Base-by-base conservation (phyloP, 2,797 vertebrate species). In the Oophaga sylvatica region DNA sequence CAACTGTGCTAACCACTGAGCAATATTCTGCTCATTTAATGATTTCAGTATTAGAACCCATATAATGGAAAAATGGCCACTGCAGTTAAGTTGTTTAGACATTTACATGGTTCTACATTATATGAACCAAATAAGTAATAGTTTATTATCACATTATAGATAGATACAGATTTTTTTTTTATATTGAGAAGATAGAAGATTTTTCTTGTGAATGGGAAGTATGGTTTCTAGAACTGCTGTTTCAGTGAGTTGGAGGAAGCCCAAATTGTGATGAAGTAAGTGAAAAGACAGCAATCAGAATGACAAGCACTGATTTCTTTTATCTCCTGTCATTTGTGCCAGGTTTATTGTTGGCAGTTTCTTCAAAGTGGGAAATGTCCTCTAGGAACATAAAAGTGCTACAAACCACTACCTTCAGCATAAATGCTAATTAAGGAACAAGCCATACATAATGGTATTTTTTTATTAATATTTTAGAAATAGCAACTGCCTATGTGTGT, bases 201-300 rank as follows among this genome's bases (percentile, higher is more conserved):
- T 48, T 73, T 45, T 45, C 35, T 45, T 11, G 19, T 11, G 35
- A 73, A 73, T 71, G 31, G 1, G 8, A 75, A 48, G 20, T 75
- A 75, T 45, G 31, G 59, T 67, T 63, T 56, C 59, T 17, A 65
- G 60, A 57, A 83, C 70, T 79, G 80, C 5, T 82, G 70, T n/a
- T 82, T 87, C 68, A 81, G 68, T 76, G 59, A 82, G 29, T 83
- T 87, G 86, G 81, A 83, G 13, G 73, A 22, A 70, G 26, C 22
- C 65, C 80, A 83, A 83, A 31, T 68, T 78, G 73, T 83, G 73
- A 70, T 83, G 73, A 41, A 83, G 62, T 26, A 87, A 78, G 71
- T 83, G 81, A 87, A 87, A 87, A 67, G 80, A 83, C 63, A 83
- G 86, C 53, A 87, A 68, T 87, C 81, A 68, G 20, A 71, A 59